A percentile compares a stretch with the other conserved stretches of the same genome.
Conservation (phyloP, 2,797 vertebrate species). For the Holocentrus rufus region DNA sequence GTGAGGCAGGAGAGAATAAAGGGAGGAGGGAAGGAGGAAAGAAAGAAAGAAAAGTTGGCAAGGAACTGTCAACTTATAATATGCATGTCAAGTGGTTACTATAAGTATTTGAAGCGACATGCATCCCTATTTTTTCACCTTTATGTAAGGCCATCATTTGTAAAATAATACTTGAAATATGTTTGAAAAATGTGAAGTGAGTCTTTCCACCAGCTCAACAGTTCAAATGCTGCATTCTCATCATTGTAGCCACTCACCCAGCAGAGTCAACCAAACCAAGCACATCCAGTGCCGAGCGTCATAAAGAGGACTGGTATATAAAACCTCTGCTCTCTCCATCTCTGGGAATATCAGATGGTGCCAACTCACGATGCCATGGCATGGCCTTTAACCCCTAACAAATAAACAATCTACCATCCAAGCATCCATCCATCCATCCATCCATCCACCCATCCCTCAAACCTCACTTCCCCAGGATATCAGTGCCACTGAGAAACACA, state of each 20-base stretch:
- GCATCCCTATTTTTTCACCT: too few species aligned
- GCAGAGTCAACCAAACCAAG: constrained; percentile 32
- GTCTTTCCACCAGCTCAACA: too few species aligned
- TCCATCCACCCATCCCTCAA: constrained; percentile 35
- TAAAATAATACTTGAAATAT: too few species aligned
- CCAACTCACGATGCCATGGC: constrained; percentile 58
- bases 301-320: constrained; percentile 46
- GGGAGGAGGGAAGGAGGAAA: not conserved
- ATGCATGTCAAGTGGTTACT: too few species aligned
- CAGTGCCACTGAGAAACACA: constrained; percentile 64
- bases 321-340: constrained; percentile 50
- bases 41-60: not conserved
- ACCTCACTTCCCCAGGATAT: constrained; percentile 57
- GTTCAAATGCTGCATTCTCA: not conserved
- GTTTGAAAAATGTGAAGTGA: too few species aligned
- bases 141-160: too few species aligned
- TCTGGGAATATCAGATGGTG: constrained; percentile 69
- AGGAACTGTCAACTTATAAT: too few species aligned
- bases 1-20: not conserved
- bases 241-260: constrained; percentile 23
- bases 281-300: not conserved
- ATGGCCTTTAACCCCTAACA: constrained; percentile 49
- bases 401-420: constrained; percentile 72
- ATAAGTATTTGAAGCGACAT: too few species aligned
- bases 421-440: constrained; percentile 39